Base-by-base conservation (phyloP, 2,113 vertebrate genomes). In the Catagonus wagneri region DNA sequence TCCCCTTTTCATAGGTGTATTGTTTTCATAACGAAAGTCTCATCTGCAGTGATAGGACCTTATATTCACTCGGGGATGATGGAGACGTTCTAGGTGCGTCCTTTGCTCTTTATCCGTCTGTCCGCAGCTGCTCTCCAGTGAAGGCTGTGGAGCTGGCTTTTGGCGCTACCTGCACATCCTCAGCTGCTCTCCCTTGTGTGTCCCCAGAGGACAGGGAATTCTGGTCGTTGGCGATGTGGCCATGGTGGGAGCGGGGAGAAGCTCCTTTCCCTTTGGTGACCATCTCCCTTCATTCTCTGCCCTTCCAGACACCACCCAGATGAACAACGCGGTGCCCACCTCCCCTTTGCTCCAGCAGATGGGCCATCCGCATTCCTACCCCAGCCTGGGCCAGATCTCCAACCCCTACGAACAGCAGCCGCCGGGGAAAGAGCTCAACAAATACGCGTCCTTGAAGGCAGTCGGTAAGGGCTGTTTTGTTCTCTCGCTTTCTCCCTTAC, bases 371-470 rank as follows among this genome's bases (percentile, higher is more conserved):
- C 99, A 99, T 75, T 99, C 99, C 0, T 99, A 99, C 87, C 99
- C 99, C 58, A 99, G 98, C 90, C 98, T 99, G 98, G 98, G 99
- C 93, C 99, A 99, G 98, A 99, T 99, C 98, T 98, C 99, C 96
- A 99, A 99, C 52, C 99, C 99, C 0, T 99, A 99, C 0, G 99
- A 99, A 76, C 99, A 99, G 97, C 99, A 99, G 92, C 99, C 99
- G 0, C 99, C 99, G 0, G 99, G 99, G 97, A 99, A 99, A 98
- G 99, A 99, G 54, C 98, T 99, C 78, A 99, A 99, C 99, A 99
- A 99, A 98, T 99, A 99, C 0, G 99, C 99, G 93, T 99, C 99
- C 76, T 98, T 99, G 7, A 99, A 99, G 98, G 99, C 99, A 36
- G 99, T 99, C 0, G 99, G 99, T 99, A 98, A 99, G 99, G 25